phyloP scores from a whole-genome alignment of 2,797 vertebrate genomes.

The Gallirallus australis region DNA sequence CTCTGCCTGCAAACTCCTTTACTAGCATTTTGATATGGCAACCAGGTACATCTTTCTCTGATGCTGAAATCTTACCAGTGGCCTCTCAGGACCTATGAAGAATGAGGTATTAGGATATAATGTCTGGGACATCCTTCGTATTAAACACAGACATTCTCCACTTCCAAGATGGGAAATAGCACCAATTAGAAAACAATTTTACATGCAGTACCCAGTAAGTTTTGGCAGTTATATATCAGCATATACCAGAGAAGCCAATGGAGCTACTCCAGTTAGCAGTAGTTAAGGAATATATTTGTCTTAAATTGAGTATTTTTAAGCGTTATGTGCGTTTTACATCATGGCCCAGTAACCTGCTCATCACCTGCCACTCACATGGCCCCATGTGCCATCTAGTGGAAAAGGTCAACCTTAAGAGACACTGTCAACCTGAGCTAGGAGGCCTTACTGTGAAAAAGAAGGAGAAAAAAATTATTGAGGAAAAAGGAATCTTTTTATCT shows the following conservation, averaged over 20 bases:
- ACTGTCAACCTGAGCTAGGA: background rate
- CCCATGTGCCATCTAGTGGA: slow-evolving; percentile 70
- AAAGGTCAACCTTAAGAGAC: slow-evolving; percentile 54
- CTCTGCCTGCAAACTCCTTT: background rate
- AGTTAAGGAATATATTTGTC: background rate
- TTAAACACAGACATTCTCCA: background rate
- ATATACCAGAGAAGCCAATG: background rate
- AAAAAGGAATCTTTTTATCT: background rate
- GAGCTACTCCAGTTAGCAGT: background rate
- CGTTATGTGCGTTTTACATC: background rate
- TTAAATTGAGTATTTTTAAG: background rate
- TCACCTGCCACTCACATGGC: background rate
- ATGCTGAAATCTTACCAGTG: background rate
- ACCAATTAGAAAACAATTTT: background rate
- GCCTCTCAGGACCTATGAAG: background rate
- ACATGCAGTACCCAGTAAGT: background rate
- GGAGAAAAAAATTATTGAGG: background rate
- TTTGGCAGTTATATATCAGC: background rate
- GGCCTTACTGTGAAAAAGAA: background rate
- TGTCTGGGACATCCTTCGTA: background rate
- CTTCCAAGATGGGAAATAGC: background rate
- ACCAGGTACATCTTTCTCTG: background rate
- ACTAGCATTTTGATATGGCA: background rate
- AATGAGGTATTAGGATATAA: background rate
- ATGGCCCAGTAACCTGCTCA: background rate